Conservation (phyloP, 2,888 invertebrate species). For the Drosophila mimetica region DNA sequence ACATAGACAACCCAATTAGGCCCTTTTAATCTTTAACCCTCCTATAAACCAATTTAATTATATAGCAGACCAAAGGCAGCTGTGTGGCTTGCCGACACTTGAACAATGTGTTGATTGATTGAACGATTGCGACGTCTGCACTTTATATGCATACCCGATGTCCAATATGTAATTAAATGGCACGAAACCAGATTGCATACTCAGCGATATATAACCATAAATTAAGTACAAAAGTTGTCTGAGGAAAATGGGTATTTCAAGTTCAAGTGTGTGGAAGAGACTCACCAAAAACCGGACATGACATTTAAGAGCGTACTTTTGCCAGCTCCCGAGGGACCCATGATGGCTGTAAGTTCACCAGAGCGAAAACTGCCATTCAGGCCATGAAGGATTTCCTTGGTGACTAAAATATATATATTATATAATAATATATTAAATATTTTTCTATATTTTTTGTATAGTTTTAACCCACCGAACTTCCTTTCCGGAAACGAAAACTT, state of each 20-base stretch:
- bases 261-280: conserved; percentile 56
- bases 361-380: conserved; percentile 87
- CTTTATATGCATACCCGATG: conserved; percentile 17
- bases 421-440: neutral
- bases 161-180: conserved; percentile 35
- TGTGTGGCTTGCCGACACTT: conserved; percentile 14
- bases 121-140: conserved; percentile 31
- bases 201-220: conserved; percentile 8
- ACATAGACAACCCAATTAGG: neutral
- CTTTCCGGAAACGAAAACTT: conserved; percentile 86
- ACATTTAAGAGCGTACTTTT: conserved; percentile 96
- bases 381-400: conserved; percentile 87
- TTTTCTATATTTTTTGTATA: too few relatives aligned
- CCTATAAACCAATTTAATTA: conserved; percentile 7
- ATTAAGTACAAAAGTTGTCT: neutral
- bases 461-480: conserved; percentile 86
- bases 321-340: conserved; percentile 90
- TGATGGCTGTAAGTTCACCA: conserved; percentile 87
- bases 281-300: conserved; percentile 94
- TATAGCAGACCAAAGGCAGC: conserved; percentile 6
- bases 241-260: conserved; percentile 5
- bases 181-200: conserved; percentile 5
- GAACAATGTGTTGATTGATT: conserved; percentile 39
- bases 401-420: conserved; percentile 74
- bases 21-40: conserved; percentile 1